Conservation (phyloP, 2,113 vertebrate genomes). For the Opisthocomus hoazin region DNA sequence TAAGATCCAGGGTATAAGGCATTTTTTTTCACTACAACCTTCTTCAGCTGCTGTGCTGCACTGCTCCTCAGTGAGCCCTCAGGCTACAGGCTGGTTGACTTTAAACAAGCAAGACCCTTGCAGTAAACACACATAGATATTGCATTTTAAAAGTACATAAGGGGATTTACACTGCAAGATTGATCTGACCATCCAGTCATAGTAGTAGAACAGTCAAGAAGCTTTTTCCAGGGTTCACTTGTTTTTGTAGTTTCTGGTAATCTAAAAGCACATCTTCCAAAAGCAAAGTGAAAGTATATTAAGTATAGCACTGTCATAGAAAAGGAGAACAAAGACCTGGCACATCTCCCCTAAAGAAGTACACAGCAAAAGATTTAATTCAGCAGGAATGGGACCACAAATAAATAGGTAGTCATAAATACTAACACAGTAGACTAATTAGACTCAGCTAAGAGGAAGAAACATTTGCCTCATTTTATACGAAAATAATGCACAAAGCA, state of each 20-base stretch:
- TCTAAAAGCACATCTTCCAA: not conserved
- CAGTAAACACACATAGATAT: not conserved
- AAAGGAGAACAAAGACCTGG: not conserved
- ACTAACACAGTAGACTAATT: not conserved
- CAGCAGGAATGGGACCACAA: not conserved
- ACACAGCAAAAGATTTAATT: not conserved
- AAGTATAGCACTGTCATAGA: not conserved
- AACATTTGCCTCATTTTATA: not conserved
- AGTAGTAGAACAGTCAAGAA: not conserved
- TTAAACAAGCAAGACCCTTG: not conserved
- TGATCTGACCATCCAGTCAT: not conserved
- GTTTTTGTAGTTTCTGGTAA: not conserved
- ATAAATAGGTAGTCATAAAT: conserved; percentile 33
- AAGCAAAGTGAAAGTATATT: not conserved
- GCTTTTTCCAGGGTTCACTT: not conserved
- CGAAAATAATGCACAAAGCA: not conserved
- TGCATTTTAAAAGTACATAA: not conserved
- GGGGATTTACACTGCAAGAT: not conserved
- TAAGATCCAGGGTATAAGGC: not conserved
- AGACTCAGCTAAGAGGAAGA: not conserved
- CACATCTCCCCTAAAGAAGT: not conserved
- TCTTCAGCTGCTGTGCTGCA: not conserved
- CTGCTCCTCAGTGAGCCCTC: not conserved
- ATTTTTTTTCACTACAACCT: not conserved
- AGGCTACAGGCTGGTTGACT: not conserved